A percentile compares a stretch with the other conserved stretches of the same genome.
These are phyloP conservation scores for Heliocidaris tuberculata DNA, from an alignment of 35 echinoderm and acorn worm species.

Conservation along the genomic window DNA sequence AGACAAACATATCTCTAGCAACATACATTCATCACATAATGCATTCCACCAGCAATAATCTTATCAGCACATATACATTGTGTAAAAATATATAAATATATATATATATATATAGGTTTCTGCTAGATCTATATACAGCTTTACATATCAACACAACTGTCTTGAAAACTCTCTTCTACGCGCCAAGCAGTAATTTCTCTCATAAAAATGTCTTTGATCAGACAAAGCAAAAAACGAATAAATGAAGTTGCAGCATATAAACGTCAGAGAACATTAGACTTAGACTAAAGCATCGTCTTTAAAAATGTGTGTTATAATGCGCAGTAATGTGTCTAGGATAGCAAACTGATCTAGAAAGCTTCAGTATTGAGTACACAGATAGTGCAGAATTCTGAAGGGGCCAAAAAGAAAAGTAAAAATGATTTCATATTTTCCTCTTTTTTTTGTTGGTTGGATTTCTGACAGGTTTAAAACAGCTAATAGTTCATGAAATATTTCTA, in stretches of 20 bases:
- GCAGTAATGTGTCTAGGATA: neutral
- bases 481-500: too few relatives aligned
- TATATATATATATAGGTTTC: neutral
- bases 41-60: neutral
- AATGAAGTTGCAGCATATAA: neutral
- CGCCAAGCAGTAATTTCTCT: neutral
- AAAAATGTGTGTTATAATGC: neutral
- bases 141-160: neutral
- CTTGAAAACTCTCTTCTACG: neutral
- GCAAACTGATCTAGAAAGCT: neutral
- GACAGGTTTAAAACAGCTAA: neutral
- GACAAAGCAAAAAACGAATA: neutral
- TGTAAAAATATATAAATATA: neutral
- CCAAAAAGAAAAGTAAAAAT: neutral
- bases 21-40: neutral
- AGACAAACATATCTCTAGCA: neutral
- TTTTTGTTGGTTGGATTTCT: neutral
- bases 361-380: neutral
- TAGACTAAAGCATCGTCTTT: neutral
- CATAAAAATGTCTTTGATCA: neutral
- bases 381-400: neutral
- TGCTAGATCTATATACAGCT: neutral
- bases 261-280: neutral
- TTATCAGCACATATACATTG: slow-evolving; percentile 8
- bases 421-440: neutral